Evolutionary conservation across 2,797 vertebrate genomes (phyloP), one percentile per base, ranked within the genome.

Genomic region (Melanotaenia nigrans): DNA sequence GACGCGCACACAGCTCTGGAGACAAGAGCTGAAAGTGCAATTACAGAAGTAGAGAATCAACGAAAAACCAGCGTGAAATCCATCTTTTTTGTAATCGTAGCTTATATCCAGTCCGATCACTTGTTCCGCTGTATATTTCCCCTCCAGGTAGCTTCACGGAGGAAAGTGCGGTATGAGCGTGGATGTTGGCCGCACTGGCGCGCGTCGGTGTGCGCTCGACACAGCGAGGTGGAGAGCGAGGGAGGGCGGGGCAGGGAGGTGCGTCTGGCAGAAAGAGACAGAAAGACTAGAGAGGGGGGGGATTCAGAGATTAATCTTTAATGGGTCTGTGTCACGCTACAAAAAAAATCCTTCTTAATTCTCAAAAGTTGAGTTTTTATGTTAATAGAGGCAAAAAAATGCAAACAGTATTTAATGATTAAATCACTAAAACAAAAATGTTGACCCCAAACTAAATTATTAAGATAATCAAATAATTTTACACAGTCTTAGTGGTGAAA

Each of bases 261-360:
- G 87, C 64, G 85, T 75, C 83, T 63, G 81, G 81, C 42, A 12
- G 79, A 80, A 70, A 82, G 82, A 73, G 72, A 71, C 81, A 67
- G 71, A 55, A 54, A 71, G 78, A 47, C 20, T 58, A n/a, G 47
- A 47, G 54, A 61, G 45, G 42, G 63, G 66, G 75, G 65, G 73
- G 55, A 68, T 77, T 69, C 72, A 71, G 73, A 89, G 87, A 93
- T 94, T 60, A 94, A 94, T 95, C 92, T 94, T 95, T 94, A 83
- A 93, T 94, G 85, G 90, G 74, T 78, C 88, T 90, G 79, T 90
- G 89, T 92, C 92, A 88, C 75, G 65, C 84, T 78, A 82, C 74
- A 89, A 81, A 65, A 81, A 59, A 85, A 28, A 68, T 25, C 45
- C 51, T 38, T 36, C 45, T 53, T 69, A 49, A 62, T 72, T 77